Percentiles rank a stretch among this genome's conserved stretches.
Conservation (phyloP, 2,113 vertebrate genomes). For the Perca flavescens region DNA sequence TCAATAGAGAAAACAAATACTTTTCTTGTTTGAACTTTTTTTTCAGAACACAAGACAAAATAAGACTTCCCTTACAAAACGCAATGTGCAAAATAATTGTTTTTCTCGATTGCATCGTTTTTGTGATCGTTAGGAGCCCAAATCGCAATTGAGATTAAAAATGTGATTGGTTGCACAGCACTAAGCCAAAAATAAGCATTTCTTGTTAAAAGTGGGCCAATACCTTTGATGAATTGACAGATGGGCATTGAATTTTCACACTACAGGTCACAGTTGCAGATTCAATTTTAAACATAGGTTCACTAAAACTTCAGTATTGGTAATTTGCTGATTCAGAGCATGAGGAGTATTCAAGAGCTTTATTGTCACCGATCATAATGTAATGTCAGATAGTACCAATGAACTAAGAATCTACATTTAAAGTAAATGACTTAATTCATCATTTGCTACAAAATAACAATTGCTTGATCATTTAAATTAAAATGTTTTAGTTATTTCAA, state of each 20-base stretch:
- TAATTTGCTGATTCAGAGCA: not conserved
- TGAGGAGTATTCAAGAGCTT: not conserved
- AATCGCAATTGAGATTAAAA: too few relatives aligned
- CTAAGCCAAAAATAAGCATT: not conserved
- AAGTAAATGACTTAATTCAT: not conserved
- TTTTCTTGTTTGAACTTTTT: too few relatives aligned
- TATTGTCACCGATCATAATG: not conserved
- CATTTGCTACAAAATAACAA: not conserved
- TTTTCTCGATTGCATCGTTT: too few relatives aligned
- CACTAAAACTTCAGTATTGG: not conserved
- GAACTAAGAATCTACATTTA: not conserved
- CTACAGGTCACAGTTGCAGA: not conserved
- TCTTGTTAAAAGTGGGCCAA: not conserved
- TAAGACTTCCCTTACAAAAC: too few relatives aligned
- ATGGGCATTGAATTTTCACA: not conserved
- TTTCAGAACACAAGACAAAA: too few relatives aligned
- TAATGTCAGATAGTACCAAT: not conserved
- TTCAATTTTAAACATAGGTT: not conserved
- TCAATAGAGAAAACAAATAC: too few relatives aligned
- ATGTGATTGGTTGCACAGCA: too few relatives aligned
- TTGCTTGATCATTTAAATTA: not conserved
- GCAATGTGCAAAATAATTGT: too few relatives aligned
- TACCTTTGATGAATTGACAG: not conserved
- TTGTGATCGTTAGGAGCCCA: too few relatives aligned
- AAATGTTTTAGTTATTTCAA: not conserved